Percentiles rank a stretch among this genome's conserved stretches.
These are phyloP conservation scores for Cabera pusaria DNA, from an alignment of 2,888 invertebrate genomes.

Conservation along the genomic window DNA sequence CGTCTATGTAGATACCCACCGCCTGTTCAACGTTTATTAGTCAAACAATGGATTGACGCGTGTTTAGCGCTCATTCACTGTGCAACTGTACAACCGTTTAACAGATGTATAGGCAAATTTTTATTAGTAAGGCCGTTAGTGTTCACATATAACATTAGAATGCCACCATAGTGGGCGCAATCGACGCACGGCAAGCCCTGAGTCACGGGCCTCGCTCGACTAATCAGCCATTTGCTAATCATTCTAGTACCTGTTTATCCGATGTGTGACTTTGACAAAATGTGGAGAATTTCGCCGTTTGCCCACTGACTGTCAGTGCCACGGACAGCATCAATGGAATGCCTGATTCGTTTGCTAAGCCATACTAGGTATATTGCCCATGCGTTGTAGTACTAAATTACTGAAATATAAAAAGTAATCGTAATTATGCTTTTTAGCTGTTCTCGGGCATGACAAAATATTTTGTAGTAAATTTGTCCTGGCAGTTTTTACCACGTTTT, in stretches of 20 bases:
- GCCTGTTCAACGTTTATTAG: too few relatives aligned
- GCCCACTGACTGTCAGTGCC: conserved; percentile 13
- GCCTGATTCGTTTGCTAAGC: conserved; percentile 16
- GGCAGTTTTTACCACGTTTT: too few relatives aligned
- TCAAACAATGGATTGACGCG: too few relatives aligned
- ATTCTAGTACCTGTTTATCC: conserved; percentile 25
- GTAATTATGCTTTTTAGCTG: too few relatives aligned
- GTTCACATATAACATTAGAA: conserved; percentile 24
- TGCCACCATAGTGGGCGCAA: conserved; percentile 27
- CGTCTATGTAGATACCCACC: too few relatives aligned
- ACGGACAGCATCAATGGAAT: conserved; percentile 16
- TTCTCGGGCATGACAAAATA: too few relatives aligned
- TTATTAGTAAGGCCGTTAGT: too few relatives aligned
- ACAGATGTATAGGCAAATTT: too few relatives aligned
- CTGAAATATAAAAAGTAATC: background rate
- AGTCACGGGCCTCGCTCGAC: conserved; percentile 23
- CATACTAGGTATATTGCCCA: conserved; percentile 1
- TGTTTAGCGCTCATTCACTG: too few relatives aligned
- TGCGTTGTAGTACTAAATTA: conserved; percentile 10
- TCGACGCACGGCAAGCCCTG: conserved; percentile 29
- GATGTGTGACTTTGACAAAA: conserved; percentile 13
- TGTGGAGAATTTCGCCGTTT: conserved; percentile 10
- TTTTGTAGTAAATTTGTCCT: too few relatives aligned
- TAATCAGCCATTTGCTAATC: conserved; percentile 32
- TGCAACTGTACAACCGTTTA: too few relatives aligned